Percentiles rank a stretch among this genome's conserved stretches.
phyloP scores from a whole-genome alignment of 2,797 vertebrate species.

The Erithacus rubecula region DNA sequence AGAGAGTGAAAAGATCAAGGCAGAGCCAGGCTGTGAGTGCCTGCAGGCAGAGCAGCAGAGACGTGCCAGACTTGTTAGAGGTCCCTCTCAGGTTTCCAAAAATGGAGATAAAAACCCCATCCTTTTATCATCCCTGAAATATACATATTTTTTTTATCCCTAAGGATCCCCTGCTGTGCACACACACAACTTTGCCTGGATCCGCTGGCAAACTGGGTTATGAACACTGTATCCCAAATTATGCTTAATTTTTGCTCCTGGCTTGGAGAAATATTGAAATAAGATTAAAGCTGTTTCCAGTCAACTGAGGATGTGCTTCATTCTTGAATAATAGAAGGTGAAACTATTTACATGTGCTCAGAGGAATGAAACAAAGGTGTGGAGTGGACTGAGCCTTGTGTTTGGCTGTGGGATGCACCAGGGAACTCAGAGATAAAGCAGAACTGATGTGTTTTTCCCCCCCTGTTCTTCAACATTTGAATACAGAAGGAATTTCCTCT shows the following conservation, averaged over 20 bases:
- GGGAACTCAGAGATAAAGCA: background rate
- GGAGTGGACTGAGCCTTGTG: background rate
- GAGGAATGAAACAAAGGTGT: background rate
- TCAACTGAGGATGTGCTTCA: background rate
- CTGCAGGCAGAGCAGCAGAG: background rate
- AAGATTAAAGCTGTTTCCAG: background rate
- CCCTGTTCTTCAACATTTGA: background rate
- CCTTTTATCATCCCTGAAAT: background rate
- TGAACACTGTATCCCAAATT: background rate
- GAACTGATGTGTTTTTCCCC: background rate
- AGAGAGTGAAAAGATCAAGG: background rate
- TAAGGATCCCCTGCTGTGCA: background rate
- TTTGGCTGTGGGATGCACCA: background rate
- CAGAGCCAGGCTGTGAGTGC: background rate
- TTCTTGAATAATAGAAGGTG: background rate
- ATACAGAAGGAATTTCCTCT: background rate
- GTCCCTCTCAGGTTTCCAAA: background rate
- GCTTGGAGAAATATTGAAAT: background rate
- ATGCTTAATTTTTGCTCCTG: background rate
- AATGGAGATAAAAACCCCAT: background rate
- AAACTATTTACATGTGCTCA: background rate
- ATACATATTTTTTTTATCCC: background rate
- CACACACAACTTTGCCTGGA: background rate
- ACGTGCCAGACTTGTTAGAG: background rate
- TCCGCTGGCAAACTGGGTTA: background rate